Evolutionary conservation across 2,797 vertebrate species (phyloP).

Genomic region (Sphaeramia orbicularis): DNA sequence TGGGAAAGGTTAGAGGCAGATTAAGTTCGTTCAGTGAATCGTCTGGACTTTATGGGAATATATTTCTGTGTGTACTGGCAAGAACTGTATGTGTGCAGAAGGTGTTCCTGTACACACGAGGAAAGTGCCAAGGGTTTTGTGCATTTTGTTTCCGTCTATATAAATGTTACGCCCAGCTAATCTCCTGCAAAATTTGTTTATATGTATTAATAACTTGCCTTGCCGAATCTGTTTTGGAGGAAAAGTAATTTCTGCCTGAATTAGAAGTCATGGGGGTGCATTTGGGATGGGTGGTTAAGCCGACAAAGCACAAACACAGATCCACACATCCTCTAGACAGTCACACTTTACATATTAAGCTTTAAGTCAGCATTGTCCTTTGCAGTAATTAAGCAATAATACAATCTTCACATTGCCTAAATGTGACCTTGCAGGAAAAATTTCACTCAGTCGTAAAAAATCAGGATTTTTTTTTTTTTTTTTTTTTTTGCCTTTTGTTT

Average conservation of each 20-base stretch:
- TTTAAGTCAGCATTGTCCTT: not conserved
- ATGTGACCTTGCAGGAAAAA: too few relatives aligned
- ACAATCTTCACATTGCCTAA: too few relatives aligned
- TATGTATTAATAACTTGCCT: not conserved
- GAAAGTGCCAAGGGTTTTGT: constrained; percentile 3
- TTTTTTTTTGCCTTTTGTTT: too few relatives aligned
- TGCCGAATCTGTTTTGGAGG: not conserved
- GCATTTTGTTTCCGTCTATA: not conserved
- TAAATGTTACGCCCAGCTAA: not conserved
- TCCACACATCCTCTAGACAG: not conserved
- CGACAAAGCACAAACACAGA: not conserved
- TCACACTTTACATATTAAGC: not conserved
- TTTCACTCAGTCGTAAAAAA: too few relatives aligned
- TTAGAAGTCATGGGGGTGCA: too few relatives aligned
- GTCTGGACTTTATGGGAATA: constrained; percentile 29
- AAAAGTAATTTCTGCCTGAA: not conserved
- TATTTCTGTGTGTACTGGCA: constrained; percentile 20
- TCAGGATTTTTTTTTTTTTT: too few relatives aligned
- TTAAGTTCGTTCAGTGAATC: constrained; percentile 36
- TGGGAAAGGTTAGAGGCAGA: constrained; percentile 51
- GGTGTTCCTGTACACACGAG: constrained; percentile 14
- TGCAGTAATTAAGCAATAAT: too few relatives aligned
- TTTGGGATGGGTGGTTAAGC: not conserved
- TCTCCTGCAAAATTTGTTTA: constrained; percentile 1
- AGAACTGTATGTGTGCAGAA: not conserved